Evolutionary conservation across 2,797 vertebrate species (phyloP).

Genomic region (Okamejei kenojei): DNA sequence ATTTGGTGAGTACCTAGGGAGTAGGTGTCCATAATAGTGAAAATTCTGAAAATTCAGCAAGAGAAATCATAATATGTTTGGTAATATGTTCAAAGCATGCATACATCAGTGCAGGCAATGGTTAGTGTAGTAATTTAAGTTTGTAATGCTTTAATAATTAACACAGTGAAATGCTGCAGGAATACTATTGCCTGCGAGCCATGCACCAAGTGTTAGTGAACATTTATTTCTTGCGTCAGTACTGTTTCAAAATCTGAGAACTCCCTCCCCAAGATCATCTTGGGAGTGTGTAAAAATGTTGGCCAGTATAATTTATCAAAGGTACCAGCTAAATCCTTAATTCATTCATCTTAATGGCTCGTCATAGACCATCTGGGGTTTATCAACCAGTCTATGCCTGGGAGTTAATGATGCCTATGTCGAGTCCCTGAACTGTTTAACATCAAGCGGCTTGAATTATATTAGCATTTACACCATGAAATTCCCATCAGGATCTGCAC

Average conservation of each 20-base stretch:
- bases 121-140: background rate
- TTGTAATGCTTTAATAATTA: background rate
- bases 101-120: background rate
- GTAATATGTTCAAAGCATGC: background rate
- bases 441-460: background rate
- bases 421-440: background rate
- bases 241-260: background rate
- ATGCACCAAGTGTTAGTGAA: background rate
- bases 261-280: conserved; percentile 12
- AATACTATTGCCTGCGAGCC: background rate
- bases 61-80: background rate
- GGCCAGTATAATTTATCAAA: background rate
- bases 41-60: background rate
- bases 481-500: conserved; percentile 1
- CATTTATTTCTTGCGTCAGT: background rate
- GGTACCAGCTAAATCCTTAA: background rate
- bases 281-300: background rate
- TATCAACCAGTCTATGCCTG: background rate
- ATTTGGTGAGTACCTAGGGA: background rate
- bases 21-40: background rate
- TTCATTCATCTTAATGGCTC: background rate
- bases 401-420: conserved; percentile 20
- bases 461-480: conserved; percentile 12
- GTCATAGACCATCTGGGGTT: conserved; percentile 23
- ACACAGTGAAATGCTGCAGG: background rate